Evolutionary conservation across 2,888 invertebrate genomes (phyloP).

Genomic region (Apamea sordens): DNA sequence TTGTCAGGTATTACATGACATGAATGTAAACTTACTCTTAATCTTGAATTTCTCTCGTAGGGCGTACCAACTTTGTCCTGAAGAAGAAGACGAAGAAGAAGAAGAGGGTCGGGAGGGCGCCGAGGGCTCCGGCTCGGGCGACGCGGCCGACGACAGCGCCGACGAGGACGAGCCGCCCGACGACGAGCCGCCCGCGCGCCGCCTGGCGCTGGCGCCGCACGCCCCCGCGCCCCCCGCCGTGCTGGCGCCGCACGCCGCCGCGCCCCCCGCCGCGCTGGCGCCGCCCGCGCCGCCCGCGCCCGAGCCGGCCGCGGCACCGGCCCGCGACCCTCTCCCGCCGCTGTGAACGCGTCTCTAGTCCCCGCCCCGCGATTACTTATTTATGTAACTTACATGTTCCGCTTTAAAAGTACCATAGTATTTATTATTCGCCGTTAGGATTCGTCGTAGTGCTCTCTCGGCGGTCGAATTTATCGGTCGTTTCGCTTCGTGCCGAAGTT

Average conservation of each 20-base stretch:
- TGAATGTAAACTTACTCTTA: neutral
- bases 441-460: slow-evolving; percentile 76
- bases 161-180: slow-evolving; percentile 74
- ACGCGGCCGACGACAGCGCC: slow-evolving; percentile 76
- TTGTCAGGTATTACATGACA: too few species aligned
- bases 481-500: slow-evolving; percentile 25
- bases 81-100: slow-evolving; percentile 88
- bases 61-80: slow-evolving; percentile 87
- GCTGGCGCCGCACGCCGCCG: slow-evolving; percentile 54
- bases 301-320: slow-evolving; percentile 49
- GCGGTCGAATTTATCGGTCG: slow-evolving; percentile 42
- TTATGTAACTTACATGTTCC: slow-evolving; percentile 82
- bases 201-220: slow-evolving; percentile 65
- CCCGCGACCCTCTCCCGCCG: slow-evolving; percentile 67
- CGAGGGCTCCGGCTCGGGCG: slow-evolving; percentile 77
- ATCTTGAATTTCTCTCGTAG: slow-evolving; percentile 65
- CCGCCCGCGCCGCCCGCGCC: slow-evolving; percentile 54
- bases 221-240: slow-evolving; percentile 58
- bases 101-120: slow-evolving; percentile 80
- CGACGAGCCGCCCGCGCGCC: slow-evolving; percentile 66
- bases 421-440: slow-evolving; percentile 84
- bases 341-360: slow-evolving; percentile 72
- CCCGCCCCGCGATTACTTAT: slow-evolving; percentile 66
- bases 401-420: slow-evolving; percentile 87
- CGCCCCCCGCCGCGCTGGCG: slow-evolving; percentile 17